phyloP scores from a whole-genome alignment of 2,888 invertebrate genomes.

The Spodoptera exigua region DNA sequence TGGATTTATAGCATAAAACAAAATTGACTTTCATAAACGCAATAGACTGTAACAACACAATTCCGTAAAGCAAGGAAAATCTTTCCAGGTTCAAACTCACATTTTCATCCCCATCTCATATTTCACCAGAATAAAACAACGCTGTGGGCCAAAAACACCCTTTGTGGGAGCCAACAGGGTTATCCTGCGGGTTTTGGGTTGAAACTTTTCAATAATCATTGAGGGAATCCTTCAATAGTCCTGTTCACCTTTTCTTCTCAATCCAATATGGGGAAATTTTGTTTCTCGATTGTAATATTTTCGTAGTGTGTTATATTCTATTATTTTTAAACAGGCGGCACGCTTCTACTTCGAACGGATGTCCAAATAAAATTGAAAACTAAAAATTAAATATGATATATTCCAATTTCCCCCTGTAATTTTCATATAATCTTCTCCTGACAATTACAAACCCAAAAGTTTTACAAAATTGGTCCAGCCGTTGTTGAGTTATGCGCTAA shows the following conservation, averaged over 20 bases:
- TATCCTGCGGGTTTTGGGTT: slow-evolving; percentile 65
- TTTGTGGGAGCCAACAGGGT: slow-evolving; percentile 71
- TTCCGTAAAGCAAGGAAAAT: slow-evolving; percentile 60
- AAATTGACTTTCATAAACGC: not conserved
- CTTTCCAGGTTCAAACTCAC: slow-evolving; percentile 62
- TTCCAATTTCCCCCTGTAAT: too few relatives aligned
- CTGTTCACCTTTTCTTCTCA: slow-evolving; percentile 66
- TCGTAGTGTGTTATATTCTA: not conserved
- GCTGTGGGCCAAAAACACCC: slow-evolving; percentile 64
- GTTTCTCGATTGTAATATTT: slow-evolving; percentile 33
- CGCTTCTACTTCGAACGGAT: too few relatives aligned
- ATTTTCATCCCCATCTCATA: slow-evolving; percentile 72
- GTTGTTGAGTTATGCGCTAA: too few relatives aligned
- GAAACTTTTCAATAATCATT: slow-evolving; percentile 84
- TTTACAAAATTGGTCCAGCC: too few relatives aligned
- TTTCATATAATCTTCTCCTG: too few relatives aligned
- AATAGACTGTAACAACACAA: slow-evolving; percentile 22
- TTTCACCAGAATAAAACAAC: slow-evolving; percentile 71
- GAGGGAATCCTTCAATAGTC: slow-evolving; percentile 76
- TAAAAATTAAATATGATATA: too few relatives aligned
- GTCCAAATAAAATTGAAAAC: too few relatives aligned
- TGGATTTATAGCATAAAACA: not conserved
- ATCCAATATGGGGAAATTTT: slow-evolving; percentile 46
- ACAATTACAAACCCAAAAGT: too few relatives aligned
- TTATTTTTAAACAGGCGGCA: too few relatives aligned